Conservation (phyloP, 1,140 invertebrate species). For the Brachionus paranguensis region DNA sequence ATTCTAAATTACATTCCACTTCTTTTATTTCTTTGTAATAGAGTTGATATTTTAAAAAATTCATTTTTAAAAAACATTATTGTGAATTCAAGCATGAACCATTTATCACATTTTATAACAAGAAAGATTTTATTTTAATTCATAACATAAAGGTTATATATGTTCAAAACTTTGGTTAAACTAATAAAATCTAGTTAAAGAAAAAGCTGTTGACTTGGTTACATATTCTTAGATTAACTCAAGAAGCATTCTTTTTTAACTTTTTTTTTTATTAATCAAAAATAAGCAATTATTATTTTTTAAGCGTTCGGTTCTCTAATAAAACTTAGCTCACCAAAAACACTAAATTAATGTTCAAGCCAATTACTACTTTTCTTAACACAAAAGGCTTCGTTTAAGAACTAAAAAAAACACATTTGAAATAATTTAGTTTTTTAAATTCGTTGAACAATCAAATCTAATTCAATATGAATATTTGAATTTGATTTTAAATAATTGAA, state of each 20-base stretch:
- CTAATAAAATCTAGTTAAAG: neutral
- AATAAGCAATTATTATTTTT: neutral
- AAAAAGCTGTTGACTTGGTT: neutral
- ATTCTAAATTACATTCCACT: neutral
- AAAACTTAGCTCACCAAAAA: too few species aligned
- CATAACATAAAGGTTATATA: too few species aligned
- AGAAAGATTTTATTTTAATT: too few species aligned
- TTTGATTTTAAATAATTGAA: too few species aligned
- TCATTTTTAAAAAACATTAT: neutral
- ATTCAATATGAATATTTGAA: too few species aligned
- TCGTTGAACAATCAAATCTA: too few species aligned
- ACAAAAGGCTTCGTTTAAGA: too few species aligned
- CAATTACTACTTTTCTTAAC: too few species aligned
- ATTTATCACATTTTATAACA: neutral
- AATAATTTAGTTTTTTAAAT: too few species aligned
- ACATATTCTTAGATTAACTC: neutral
- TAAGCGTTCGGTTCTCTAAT: too few species aligned
- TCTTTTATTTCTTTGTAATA: neutral
- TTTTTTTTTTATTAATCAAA: neutral
- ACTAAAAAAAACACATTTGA: too few species aligned
- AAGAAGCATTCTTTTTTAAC: neutral
- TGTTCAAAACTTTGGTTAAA: neutral
- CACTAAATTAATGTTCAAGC: too few species aligned
- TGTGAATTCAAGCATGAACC: neutral
- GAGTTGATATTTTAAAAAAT: neutral